phyloP scores from a whole-genome alignment of 1,140 invertebrate genomes.

The Grapholita molesta region DNA sequence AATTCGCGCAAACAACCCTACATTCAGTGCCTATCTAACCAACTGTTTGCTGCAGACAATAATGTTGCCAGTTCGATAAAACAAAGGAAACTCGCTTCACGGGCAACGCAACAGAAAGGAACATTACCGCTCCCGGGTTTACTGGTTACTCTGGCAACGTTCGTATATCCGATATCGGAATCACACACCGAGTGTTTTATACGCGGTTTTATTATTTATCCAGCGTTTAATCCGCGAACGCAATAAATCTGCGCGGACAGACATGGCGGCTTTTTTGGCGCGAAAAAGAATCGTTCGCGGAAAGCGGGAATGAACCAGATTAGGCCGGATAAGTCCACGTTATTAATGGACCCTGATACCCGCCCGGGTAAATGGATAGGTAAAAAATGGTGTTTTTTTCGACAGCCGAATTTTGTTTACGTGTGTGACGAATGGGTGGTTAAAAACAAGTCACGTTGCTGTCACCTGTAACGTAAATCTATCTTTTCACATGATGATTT shows the following conservation, averaged over 20 bases:
- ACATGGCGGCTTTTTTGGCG: constrained; percentile 60
- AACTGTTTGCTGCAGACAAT: background rate
- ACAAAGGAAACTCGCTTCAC: constrained; percentile 15
- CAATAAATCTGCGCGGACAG: constrained; percentile 67
- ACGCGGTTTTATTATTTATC: constrained; percentile 55
- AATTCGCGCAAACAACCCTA: constrained; percentile 34
- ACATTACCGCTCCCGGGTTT: constrained; percentile 36
- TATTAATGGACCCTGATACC: constrained; percentile 73
- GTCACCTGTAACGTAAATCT: background rate
- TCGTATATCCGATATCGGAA: constrained; percentile 26
- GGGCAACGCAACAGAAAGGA: background rate
- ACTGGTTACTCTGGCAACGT: background rate
- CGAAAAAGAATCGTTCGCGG: constrained; percentile 71
- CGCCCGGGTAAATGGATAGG: constrained; percentile 53
- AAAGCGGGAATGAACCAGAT: constrained; percentile 75
- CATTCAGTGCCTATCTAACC: constrained; percentile 9
- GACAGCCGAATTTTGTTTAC: constrained; percentile 50
- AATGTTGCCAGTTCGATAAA: background rate
- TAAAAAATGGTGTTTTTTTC: constrained; percentile 53
- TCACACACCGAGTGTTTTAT: constrained; percentile 47
- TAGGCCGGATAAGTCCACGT: constrained; percentile 65
- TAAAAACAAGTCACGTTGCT: background rate
- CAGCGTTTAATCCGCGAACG: constrained; percentile 61
- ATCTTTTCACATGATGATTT: background rate
- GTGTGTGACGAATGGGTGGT: constrained; percentile 8